Base-by-base conservation (phyloP, 2,113 vertebrate genomes). In the Pachycephala philippinensis region DNA sequence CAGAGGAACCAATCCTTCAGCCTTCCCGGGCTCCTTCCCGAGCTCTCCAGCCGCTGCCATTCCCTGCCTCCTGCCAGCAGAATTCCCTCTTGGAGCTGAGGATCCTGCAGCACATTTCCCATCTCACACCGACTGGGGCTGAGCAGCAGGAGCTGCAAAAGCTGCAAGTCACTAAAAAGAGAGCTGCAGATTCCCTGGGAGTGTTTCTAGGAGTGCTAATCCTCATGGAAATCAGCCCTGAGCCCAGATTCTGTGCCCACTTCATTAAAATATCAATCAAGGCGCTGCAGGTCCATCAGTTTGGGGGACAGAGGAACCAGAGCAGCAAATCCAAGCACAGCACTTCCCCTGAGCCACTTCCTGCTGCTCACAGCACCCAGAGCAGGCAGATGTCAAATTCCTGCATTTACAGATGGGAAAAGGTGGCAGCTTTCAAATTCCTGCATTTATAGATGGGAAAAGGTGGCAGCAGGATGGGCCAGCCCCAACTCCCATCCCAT, bases 401-500 rank as follows among this genome's bases (percentile, higher is more conserved):
- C 33, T 19, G 70, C 5, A 15, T n/a, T 66, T 42, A 3, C 2
- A 47, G 35, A 4, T 23, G 19, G 45, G 18, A 23, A 30, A 40
- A 69, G 24, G 15, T 2, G 16, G 3, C 44, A 12, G 68, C 37
- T 39, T 39, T 10, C 37, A 39, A 39, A 7, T 4, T 12, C 7
- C 33, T 19, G 70, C 5, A 15, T n/a, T 66, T 42, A 3, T 2
- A 47, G 35, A 4, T 23, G 19, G 45, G 18, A 23, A 30, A 40
- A 70, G 24, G 15, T 2, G 16, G 3, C 44, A 12, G 68, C 76
- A n/a, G 76, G 40, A 54, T 0, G 42, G 37, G 9, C n/a, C 74
- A 16, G 37, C 7, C 33, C 37, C 2, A 44, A 37, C 16, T 4
- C 19, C 5, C 0, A 7, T 2, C 53, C 37, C 12, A 1, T 0